Base-by-base conservation (phyloP, 1,140 invertebrate species). In the Camponotus vicinus region DNA sequence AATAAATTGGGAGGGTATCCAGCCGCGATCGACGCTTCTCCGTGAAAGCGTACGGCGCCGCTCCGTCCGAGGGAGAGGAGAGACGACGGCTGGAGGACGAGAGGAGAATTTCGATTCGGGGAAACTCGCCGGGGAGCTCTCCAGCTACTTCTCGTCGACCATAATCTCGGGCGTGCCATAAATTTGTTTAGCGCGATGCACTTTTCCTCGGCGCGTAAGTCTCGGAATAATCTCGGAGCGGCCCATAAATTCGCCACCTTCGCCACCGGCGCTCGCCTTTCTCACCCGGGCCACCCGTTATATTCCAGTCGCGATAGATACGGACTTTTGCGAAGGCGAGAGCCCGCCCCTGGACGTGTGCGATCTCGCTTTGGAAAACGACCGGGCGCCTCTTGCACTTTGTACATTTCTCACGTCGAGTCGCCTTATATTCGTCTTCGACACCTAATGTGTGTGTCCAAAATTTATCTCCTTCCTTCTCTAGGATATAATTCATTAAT, bases 111-210 rank as follows among this genome's bases (percentile, higher is more conserved):
- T 83, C 69, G 79, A 34, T 82, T 73, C 79, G 42, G 61, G 27
- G 55, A 78, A 85, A 78, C 45, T 78, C 71, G 59, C 71, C 42
- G 61, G 45, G 73, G 82, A 55, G 82, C 70, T 78, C 75, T 55
- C 63, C 73, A 55, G 34, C 82, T 61, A 75, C 79, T 75, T 75
- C 55, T 75, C 82, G 73, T 85, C 82, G 75, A 37, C 64, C 70
- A 85, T 85, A 85, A 85, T 85, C 82, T 85, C 82, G 73, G 34
- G 82, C 61, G 82, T 85, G 61, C 82, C 82, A 85, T 85, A 85
- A 85, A 85, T 85, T 85, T 64, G 70, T 85, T 78, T 76, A 77
- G 49, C 71, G 82, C 59, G 75, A 85, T 85, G 82, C 82, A 85
- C 82, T 76, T 85, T 78, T 85, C 61, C 71, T 85, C 73, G 79